Percentiles rank a stretch among this genome's conserved stretches.
phyloP scores from a whole-genome alignment of 1,140 invertebrate species.

The Tribolium madens region DNA sequence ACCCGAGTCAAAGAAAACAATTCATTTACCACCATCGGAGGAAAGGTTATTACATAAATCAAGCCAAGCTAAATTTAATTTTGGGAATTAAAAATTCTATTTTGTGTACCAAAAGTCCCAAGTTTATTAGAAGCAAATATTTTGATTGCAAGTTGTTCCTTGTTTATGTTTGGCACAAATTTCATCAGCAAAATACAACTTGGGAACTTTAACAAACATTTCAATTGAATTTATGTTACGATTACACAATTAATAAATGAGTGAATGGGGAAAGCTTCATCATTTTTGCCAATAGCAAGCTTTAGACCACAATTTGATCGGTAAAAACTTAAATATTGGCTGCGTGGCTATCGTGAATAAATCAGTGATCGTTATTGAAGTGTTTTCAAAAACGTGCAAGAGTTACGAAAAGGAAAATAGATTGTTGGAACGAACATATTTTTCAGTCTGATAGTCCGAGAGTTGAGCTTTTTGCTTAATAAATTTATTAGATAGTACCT shows the following conservation, averaged over 20 bases:
- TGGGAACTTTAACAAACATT: conserved; percentile 17
- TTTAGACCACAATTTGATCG: not conserved
- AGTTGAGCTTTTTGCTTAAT: conserved; percentile 5
- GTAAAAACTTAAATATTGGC: not conserved
- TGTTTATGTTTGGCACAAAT: not conserved
- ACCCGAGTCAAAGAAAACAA: too few relatives aligned
- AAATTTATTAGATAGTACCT: conserved; percentile 14
- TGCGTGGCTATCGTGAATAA: not conserved
- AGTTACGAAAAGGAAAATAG: not conserved
- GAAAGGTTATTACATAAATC: too few relatives aligned
- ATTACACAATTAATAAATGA: conserved; percentile 22
- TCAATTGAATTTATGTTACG: not conserved
- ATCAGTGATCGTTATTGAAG: not conserved
- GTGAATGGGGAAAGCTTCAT: not conserved
- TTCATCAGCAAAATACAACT: not conserved
- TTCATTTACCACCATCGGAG: too few relatives aligned
- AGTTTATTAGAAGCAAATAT: not conserved
- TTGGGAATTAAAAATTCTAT: not conserved
- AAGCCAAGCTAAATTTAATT: too few relatives aligned
- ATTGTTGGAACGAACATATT: conserved; percentile 3
- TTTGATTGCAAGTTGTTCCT: not conserved
- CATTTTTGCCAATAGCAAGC: not conserved
- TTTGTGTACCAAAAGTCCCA: not conserved
- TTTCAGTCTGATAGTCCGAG: not conserved
- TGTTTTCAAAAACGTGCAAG: not conserved